Conservation (phyloP, 2,113 vertebrate species). For the Hydropotes inermis region DNA sequence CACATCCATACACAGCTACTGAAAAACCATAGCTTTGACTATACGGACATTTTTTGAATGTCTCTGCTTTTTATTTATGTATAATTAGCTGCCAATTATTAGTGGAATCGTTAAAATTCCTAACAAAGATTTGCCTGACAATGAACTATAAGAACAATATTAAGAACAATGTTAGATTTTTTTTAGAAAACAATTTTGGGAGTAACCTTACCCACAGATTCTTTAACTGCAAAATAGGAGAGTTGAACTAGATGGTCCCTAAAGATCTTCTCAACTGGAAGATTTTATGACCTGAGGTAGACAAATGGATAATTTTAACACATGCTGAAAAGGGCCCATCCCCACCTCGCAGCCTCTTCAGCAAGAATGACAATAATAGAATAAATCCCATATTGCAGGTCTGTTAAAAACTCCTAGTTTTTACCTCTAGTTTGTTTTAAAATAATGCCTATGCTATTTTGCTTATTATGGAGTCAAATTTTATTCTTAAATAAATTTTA, state of each 20-base stretch:
- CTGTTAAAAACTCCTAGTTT: slow-evolving; percentile 64
- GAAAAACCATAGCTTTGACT: neutral
- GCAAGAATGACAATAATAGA: neutral
- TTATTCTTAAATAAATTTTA: slow-evolving; percentile 72
- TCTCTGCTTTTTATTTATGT: neutral
- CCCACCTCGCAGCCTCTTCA: neutral
- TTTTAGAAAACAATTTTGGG: neutral
- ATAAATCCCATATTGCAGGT: neutral
- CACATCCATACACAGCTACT: neutral
- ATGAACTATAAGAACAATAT: neutral
- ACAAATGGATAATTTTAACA: neutral
- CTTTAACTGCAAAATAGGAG: neutral
- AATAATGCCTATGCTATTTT: slow-evolving; percentile 69
- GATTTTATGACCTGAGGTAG: neutral
- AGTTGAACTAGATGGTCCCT: neutral
- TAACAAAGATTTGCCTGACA: neutral
- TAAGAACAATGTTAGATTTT: neutral
- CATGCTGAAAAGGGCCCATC: neutral
- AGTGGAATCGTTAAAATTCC: slow-evolving; percentile 5
- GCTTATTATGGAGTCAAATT: slow-evolving; percentile 62
- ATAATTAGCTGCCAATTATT: neutral
- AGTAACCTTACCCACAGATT: neutral
- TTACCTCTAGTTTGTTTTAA: slow-evolving; percentile 55
- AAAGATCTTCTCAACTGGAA: neutral
- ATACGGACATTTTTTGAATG: neutral